Evolutionary conservation across 2,888 invertebrate species (phyloP).

Genomic region (Acleris emargana): DNA sequence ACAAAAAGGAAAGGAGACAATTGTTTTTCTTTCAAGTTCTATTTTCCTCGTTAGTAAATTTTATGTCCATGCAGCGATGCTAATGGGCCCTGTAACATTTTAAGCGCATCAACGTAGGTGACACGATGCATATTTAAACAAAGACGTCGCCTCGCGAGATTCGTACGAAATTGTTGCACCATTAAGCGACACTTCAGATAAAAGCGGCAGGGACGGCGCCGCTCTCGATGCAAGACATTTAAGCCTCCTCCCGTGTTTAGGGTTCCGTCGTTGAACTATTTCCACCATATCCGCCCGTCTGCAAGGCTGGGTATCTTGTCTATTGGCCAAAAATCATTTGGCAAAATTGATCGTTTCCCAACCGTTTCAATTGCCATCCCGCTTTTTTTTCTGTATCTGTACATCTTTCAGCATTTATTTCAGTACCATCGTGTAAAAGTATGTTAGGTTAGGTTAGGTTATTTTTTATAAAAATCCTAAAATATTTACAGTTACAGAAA

Average conservation of each 20-base stretch:
- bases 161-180: constrained; percentile 62
- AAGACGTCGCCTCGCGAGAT: constrained; percentile 58
- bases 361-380: too few relatives aligned
- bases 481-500: too few relatives aligned
- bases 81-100: constrained; percentile 76
- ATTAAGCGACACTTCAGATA: constrained; percentile 62
- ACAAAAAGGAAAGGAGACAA: constrained; percentile 48
- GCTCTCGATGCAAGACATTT: constrained; percentile 38
- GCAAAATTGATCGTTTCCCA: too few relatives aligned
- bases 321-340: too few relatives aligned
- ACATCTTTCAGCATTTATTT: too few relatives aligned
- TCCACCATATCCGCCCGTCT: too few relatives aligned
- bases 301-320: too few relatives aligned
- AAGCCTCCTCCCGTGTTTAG: background rate
- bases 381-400: too few relatives aligned
- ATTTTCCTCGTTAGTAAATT: constrained; percentile 49
- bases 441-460: too few relatives aligned
- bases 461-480: too few relatives aligned
- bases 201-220: constrained; percentile 46
- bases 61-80: constrained; percentile 52
- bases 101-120: constrained; percentile 67
- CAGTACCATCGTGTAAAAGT: too few relatives aligned
- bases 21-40: constrained; percentile 48
- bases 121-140: constrained; percentile 48
- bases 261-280: too few relatives aligned